Conservation (phyloP, 2,113 vertebrate species). For the Pogona vitticeps region DNA sequence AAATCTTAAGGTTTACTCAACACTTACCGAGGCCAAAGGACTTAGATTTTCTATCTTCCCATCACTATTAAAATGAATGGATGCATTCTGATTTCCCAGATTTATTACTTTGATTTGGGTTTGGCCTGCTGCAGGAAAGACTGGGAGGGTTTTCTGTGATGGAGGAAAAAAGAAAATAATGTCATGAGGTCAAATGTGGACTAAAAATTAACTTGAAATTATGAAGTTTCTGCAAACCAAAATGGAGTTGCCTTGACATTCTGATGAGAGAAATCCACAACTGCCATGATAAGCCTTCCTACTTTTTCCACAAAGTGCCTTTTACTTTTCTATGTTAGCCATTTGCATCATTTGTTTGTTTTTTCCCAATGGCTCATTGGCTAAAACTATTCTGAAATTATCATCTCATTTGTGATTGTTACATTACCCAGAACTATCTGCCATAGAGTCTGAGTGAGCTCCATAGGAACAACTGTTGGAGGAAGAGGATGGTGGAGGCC, state of each 20-base stretch:
- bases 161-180: neutral
- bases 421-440: neutral
- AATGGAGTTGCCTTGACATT: neutral
- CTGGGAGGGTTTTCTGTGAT: constrained; percentile 86
- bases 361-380: too few relatives aligned
- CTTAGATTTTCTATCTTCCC: rapidly evolving
- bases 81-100: constrained; percentile 50
- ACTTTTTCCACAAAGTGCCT: neutral
- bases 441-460: too few relatives aligned
- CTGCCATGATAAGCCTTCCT: too few relatives aligned
- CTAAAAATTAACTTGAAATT: neutral
- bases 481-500: neutral
- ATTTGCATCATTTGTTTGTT: neutral
- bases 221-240: neutral
- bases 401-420: neutral
- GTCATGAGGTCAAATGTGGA: neutral
- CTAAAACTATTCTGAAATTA: neutral
- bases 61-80: neutral
- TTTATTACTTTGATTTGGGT: constrained; percentile 88
- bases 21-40: constrained; percentile 38
- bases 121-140: constrained; percentile 79
- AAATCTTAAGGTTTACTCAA: neutral
- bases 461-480: neutral
- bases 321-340: neutral
- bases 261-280: neutral